Percentiles rank a stretch among this genome's conserved stretches.
Evolutionary conservation across 2,113 vertebrate species (phyloP).

Genomic region (Microtus montanus): DNA sequence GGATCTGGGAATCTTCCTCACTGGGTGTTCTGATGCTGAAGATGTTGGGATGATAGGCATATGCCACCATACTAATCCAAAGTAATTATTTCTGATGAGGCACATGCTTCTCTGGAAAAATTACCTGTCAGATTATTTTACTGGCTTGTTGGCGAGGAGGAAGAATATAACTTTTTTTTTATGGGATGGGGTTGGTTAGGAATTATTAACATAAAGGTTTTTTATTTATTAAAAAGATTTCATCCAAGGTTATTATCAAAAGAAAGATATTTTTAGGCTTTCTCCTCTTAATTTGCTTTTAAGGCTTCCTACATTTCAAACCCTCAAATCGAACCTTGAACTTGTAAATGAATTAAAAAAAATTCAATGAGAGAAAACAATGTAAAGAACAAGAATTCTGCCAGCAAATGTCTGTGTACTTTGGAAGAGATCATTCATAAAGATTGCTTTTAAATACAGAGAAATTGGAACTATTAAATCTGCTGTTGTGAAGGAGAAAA

Average conservation of each 20-base stretch:
- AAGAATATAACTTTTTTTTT: not conserved
- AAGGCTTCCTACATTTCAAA: not conserved
- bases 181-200: fast-evolving
- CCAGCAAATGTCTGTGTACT: constrained; percentile 1
- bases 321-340: not conserved
- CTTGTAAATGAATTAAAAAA: constrained; percentile 12
- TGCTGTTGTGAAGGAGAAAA: not conserved
- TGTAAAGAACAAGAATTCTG: not conserved
- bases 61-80: not conserved
- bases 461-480: not conserved
- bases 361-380: not conserved
- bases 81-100: not conserved
- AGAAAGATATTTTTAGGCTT: not conserved
- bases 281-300: not conserved
- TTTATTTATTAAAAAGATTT: not conserved
- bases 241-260: not conserved
- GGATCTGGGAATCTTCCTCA: not conserved
- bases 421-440: not conserved
- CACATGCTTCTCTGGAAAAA: not conserved
- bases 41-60: not conserved
- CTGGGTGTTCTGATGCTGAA: not conserved
- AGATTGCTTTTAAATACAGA: not conserved
- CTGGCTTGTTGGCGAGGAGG: not conserved
- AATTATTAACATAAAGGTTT: not conserved
- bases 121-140: not conserved